A percentile compares a stretch with the other conserved stretches of the same genome.
Conservation (phyloP, 2,113 vertebrate species). For the Oncorhynchus mykiss region DNA sequence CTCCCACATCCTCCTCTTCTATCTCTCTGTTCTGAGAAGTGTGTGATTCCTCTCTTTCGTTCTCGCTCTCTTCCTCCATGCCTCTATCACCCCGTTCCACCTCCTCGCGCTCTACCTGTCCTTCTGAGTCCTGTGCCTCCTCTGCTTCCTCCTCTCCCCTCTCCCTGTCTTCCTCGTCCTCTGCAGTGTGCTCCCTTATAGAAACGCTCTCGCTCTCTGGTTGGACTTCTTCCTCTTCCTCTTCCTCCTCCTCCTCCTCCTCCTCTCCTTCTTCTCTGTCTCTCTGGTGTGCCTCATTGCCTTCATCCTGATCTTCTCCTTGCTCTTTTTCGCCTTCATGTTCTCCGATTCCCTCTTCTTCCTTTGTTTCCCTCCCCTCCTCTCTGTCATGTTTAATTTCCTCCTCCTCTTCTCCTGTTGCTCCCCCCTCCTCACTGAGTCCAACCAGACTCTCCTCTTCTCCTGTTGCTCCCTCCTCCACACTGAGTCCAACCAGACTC, state of each 20-base stretch:
- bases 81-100: conserved; percentile 2
- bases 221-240: neutral
- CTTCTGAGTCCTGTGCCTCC: neutral
- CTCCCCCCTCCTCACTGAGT: neutral
- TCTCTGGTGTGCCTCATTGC: neutral
- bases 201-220: conserved; percentile 14
- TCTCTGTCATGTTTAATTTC: neutral
- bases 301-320: conserved; percentile 6
- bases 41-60: conserved; percentile 7
- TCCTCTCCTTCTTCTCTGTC: conserved; percentile 24
- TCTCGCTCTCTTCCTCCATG: conserved; percentile 11
- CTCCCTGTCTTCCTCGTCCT: conserved; percentile 10
- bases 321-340: neutral
- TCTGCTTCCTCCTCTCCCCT: neutral
- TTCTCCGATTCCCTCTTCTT: conserved; percentile 1
- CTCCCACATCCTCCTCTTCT: conserved; percentile 14
- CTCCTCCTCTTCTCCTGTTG: conserved; percentile 4
- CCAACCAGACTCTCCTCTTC: neutral
- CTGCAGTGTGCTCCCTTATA: conserved; percentile 5
- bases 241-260: neutral
- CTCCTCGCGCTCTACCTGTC: conserved; percentile 27
- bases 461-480: conserved; percentile 11
- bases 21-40: conserved; percentile 34
- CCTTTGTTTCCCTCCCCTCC: conserved; percentile 9
- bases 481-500: neutral